Base-by-base conservation (phyloP, 2,888 invertebrate species). In the Plagodis pulveraria region DNA sequence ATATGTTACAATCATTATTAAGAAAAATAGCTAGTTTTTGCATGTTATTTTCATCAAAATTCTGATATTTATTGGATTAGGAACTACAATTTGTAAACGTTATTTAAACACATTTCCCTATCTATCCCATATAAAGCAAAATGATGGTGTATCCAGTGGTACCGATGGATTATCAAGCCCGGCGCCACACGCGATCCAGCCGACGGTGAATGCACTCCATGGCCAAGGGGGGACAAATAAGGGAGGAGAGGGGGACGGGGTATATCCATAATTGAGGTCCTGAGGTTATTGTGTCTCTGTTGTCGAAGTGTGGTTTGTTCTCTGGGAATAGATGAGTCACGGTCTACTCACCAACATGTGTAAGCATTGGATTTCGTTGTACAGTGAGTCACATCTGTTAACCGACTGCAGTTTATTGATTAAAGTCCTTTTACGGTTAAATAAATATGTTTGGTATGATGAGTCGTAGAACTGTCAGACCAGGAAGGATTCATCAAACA, bases 171-270 rank as follows among this genome's bases (percentile, higher is more conserved):
- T 86, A 87, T 86, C 84, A 73, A 67, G 67, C 52, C 56, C 68
- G 89, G 87, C 87, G 90, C 89, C 89, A 64, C 90, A 90, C 91
- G 91, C 90, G 78, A 90, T 72, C 62, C 66, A 56, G 59, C 64
- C 73, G 73, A 54, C 86, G 89, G 90, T 89, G 86, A 89, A 89
- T 90, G 90, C 85, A 88, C 89, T 82, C 77, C 58, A 65, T 60
- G 53, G 59, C 56, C 47, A 54, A 54, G 54, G 51, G 58, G 60
- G 56, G 58, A 62, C 55, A 53, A 55, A 58, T 41, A 32, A 42
- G 57, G 50, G 35, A 38, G 34, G 12, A 8, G 12, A 12, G 45
- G 8, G 58, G 51, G 54, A 56, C 49, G 56, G 56, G 56, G 63
- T 55, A 59, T 63, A 73, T 74, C 70, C 70, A 73, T 80, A 76